Evolutionary conservation across 2,888 invertebrate species (phyloP).

Genomic region (Dolichopus griseipennis): DNA sequence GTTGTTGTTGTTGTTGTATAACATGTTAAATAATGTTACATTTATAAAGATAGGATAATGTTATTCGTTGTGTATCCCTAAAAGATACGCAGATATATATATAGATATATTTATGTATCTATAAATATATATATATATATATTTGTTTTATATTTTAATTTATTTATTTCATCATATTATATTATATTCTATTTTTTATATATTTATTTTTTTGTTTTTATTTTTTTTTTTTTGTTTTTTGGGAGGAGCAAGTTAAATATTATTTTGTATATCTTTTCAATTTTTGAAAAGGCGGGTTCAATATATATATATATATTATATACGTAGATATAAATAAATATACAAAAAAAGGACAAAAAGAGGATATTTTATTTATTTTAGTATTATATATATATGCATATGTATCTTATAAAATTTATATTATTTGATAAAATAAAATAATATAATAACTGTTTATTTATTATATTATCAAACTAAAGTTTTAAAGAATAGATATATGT

Average conservation of each 20-base stretch:
- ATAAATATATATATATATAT: background rate
- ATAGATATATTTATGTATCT: background rate
- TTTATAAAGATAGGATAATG: background rate
- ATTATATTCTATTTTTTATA: background rate
- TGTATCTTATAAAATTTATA: background rate
- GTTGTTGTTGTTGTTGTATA: background rate
- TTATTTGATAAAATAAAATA: background rate
- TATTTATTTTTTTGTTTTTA: background rate
- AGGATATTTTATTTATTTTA: background rate
- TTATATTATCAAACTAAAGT: too few species aligned
- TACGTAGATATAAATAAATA: background rate
- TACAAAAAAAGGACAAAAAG: background rate
- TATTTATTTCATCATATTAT: too few species aligned
- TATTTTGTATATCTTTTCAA: background rate
- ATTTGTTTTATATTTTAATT: background rate
- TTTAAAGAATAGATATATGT: too few species aligned
- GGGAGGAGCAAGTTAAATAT: background rate
- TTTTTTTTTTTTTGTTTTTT: background rate
- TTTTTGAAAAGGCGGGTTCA: background rate
- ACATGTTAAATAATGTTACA: background rate
- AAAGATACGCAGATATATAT: background rate
- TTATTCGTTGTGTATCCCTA: background rate
- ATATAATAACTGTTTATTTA: too few species aligned
- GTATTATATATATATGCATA: background rate
- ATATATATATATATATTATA: background rate